A percentile compares a stretch with the other conserved stretches of the same genome.
Evolutionary conservation across 2,888 invertebrate species (phyloP).

Genomic region (Tigriopus californicus): DNA sequence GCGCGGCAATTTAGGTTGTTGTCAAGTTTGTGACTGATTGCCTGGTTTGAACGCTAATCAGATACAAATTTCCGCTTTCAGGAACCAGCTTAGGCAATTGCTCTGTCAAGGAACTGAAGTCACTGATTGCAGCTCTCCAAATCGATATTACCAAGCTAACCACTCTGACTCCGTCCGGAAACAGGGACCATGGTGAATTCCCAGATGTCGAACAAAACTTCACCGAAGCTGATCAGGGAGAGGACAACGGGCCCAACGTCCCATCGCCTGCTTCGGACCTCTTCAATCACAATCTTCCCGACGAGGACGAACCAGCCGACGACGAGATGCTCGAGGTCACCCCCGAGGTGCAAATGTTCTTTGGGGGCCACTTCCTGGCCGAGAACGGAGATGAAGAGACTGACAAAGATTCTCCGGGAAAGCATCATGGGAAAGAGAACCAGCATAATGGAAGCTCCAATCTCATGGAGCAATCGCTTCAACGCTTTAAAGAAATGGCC

Average conservation of each 20-base stretch:
- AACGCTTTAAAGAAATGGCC: too few relatives aligned
- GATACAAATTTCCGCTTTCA: background rate
- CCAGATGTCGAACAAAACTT: too few relatives aligned
- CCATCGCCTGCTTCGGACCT: too few relatives aligned
- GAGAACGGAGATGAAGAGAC: background rate
- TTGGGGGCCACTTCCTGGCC: conserved; percentile 9
- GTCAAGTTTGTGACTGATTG: too few relatives aligned
- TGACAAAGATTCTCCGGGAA: background rate
- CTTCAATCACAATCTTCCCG: background rate
- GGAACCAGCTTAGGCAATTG: conserved; percentile 7
- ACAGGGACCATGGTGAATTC: too few relatives aligned
- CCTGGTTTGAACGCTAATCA: too few relatives aligned
- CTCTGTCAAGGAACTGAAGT: background rate
- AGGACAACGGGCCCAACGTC: too few relatives aligned
- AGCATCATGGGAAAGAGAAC: background rate
- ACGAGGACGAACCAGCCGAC: background rate
- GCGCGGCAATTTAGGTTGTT: too few relatives aligned
- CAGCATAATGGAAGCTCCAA: background rate
- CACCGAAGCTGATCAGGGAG: too few relatives aligned
- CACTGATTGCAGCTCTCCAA: background rate
- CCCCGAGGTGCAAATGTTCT: background rate
- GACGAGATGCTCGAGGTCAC: conserved; percentile 10
- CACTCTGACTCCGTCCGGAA: too few relatives aligned
- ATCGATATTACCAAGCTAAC: conserved; percentile 2
- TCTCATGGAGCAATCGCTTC: background rate